A percentile compares a stretch with the other conserved stretches of the same genome.
Evolutionary conservation across 2,888 invertebrate genomes (phyloP).

Genomic region (Pelosia muscerda): DNA sequence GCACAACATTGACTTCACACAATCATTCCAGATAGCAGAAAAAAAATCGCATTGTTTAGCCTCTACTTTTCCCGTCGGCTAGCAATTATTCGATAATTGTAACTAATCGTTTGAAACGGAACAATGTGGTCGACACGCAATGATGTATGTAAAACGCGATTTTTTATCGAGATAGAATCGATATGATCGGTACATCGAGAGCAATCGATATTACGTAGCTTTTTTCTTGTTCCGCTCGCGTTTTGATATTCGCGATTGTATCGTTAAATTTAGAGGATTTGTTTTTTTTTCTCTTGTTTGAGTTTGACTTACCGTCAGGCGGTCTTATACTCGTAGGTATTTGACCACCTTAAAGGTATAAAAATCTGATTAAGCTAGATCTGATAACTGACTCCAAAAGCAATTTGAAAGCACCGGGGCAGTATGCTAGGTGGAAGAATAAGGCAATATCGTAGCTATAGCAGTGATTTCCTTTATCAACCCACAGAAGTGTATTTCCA

Average conservation of each 20-base stretch:
- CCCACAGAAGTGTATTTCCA: too few species aligned
- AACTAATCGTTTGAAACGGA: slow-evolving; percentile 75
- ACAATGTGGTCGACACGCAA: slow-evolving; percentile 57
- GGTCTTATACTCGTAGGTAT: too few species aligned
- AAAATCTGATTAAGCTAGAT: too few species aligned
- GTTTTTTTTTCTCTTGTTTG: background rate
- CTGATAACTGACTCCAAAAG: too few species aligned
- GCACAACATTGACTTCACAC: slow-evolving; percentile 15
- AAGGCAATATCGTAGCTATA: too few species aligned
- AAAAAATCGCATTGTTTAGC: slow-evolving; percentile 61
- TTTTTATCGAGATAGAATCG: slow-evolving; percentile 54
- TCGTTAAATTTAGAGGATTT: slow-evolving; percentile 17
- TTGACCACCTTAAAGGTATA: too few species aligned
- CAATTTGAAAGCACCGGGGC: too few species aligned
- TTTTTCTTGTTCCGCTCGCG: slow-evolving; percentile 39
- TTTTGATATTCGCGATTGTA: slow-evolving; percentile 21
- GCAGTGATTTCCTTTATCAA: too few species aligned
- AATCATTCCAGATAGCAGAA: slow-evolving; percentile 19
- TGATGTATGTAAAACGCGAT: slow-evolving; percentile 63
- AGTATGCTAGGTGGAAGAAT: too few species aligned
- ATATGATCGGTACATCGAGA: slow-evolving; percentile 36
- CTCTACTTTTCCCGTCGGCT: slow-evolving; percentile 57
- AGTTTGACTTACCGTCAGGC: background rate
- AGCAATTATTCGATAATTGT: slow-evolving; percentile 73
- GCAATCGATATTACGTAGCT: slow-evolving; percentile 43